A percentile compares a stretch with the other conserved stretches of the same genome.
phyloP scores from a whole-genome alignment of 1,140 invertebrate species.

The Tetramorium alpestre region DNA sequence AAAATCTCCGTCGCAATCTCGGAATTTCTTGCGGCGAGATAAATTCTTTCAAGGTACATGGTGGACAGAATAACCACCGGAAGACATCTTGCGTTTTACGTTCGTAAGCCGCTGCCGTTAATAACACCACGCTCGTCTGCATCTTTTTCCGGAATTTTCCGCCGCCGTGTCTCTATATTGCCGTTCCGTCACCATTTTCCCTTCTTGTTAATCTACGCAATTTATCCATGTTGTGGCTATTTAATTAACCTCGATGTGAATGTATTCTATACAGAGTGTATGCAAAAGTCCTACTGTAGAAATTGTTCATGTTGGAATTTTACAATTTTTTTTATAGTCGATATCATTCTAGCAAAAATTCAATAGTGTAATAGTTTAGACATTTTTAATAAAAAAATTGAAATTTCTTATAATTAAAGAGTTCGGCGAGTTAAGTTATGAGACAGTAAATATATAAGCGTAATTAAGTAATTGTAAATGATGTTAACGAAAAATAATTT shows the following conservation, averaged over 20 bases:
- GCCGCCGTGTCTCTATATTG: constrained; percentile 34
- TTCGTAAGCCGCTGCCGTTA: constrained; percentile 56
- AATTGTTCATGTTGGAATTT: not conserved
- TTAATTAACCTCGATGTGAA: constrained; percentile 28
- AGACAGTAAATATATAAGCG: not conserved
- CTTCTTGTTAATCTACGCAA: constrained; percentile 9
- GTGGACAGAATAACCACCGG: constrained; percentile 37
- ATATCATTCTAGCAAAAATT: not conserved
- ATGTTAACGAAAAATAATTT: not conserved
- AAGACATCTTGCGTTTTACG: constrained; percentile 55
- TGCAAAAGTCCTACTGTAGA: not conserved
- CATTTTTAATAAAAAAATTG: not conserved
- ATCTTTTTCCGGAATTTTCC: constrained; percentile 55
- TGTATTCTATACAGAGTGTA: not conserved
- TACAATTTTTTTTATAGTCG: not conserved
- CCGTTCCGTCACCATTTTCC: constrained; percentile 37
- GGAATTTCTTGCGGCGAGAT: constrained; percentile 34
- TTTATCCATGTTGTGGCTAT: constrained; percentile 28
- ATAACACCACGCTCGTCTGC: constrained; percentile 54
- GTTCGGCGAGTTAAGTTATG: not conserved
- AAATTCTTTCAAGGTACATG: constrained; percentile 36
- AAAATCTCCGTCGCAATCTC: constrained; percentile 35
- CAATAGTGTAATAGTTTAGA: not conserved
- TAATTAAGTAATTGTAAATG: not conserved
- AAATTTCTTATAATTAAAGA: not conserved